phyloP scores from a whole-genome alignment of 1,140 invertebrate genomes.

The Helicoverpa zea region DNA sequence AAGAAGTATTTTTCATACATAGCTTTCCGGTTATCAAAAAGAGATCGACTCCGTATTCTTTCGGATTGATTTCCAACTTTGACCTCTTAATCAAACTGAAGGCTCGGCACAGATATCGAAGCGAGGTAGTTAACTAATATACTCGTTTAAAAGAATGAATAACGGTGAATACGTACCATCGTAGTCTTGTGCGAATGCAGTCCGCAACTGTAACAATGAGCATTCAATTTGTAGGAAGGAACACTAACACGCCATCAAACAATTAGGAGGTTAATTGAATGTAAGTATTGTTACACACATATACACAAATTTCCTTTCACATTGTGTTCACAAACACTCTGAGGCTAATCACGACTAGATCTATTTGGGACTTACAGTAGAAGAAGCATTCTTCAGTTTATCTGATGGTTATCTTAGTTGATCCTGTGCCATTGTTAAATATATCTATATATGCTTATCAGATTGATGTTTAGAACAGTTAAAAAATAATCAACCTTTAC shows the following conservation, averaged over 20 bases:
- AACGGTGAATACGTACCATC: constrained; percentile 48
- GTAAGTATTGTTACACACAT: constrained; percentile 47
- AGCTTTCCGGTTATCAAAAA: too few species aligned
- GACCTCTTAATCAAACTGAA: constrained; percentile 2
- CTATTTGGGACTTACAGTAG: constrained; percentile 38
- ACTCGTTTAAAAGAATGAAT: constrained; percentile 40
- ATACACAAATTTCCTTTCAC: constrained; percentile 47
- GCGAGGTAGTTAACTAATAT: neutral
- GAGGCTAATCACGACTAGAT: constrained; percentile 31
- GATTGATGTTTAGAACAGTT: constrained; percentile 20
- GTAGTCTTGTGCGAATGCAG: constrained; percentile 81
- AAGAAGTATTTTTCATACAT: too few species aligned
- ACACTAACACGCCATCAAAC: constrained; percentile 54
- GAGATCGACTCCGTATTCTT: too few species aligned
- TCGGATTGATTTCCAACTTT: neutral
- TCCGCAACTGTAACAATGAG: constrained; percentile 80
- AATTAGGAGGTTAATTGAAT: constrained; percentile 54
- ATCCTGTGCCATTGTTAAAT: constrained; percentile 27
- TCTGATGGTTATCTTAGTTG: constrained; percentile 21
- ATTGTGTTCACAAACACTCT: constrained; percentile 32
- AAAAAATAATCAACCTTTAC: constrained; percentile 17
- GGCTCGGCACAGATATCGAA: constrained; percentile 25
- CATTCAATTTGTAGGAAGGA: constrained; percentile 66
- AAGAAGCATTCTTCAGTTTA: constrained; percentile 22
- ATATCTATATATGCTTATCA: constrained; percentile 12